Percentiles rank a stretch among this genome's conserved stretches.
Evolutionary conservation across 2,888 invertebrate genomes (phyloP).

Genomic region (Anagyrus pseudococci): DNA sequence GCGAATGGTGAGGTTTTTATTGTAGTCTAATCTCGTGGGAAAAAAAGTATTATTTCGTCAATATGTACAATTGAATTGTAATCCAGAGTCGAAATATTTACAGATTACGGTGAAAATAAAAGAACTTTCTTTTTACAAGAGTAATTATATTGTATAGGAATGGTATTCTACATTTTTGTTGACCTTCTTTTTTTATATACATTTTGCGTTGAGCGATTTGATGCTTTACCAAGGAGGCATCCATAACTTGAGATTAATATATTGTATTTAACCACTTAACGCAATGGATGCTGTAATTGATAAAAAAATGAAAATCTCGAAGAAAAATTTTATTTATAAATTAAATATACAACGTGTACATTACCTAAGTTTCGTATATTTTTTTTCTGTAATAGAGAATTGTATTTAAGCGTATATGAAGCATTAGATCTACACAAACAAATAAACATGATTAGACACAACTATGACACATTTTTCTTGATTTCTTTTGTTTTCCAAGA

Average conservation of each 20-base stretch:
- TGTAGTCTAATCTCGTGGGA: slow-evolving; percentile 49
- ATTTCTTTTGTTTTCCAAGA: too few relatives aligned
- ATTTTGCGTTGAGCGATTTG: slow-evolving; percentile 30
- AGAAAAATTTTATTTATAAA: slow-evolving; percentile 52
- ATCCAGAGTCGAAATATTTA: slow-evolving; percentile 41
- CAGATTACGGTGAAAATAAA: slow-evolving; percentile 29
- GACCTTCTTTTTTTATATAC: slow-evolving; percentile 41
- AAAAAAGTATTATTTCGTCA: slow-evolving; percentile 58
- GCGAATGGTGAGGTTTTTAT: slow-evolving; percentile 39
- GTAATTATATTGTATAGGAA: slow-evolving; percentile 56
- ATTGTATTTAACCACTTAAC: slow-evolving; percentile 50
- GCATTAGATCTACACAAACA: slow-evolving; percentile 57
- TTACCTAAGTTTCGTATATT: slow-evolving; percentile 58
- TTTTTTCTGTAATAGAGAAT: slow-evolving; percentile 58
- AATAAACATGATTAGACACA: slow-evolving; percentile 59
- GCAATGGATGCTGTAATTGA: slow-evolving; percentile 51
- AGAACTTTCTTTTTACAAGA: slow-evolving; percentile 41
- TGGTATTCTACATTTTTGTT: slow-evolving; percentile 38
- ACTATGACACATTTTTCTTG: too few relatives aligned
- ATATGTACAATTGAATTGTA: slow-evolving; percentile 56
- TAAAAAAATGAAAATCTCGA: slow-evolving; percentile 40
- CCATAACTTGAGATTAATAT: slow-evolving; percentile 56
- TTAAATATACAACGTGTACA: slow-evolving; percentile 56
- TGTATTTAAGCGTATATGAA: slow-evolving; percentile 60
- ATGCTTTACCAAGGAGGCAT: slow-evolving; percentile 46